A percentile compares a stretch with the other conserved stretches of the same genome.
Conservation (phyloP, 2,797 vertebrate species). For the Tenualosa ilisha region DNA sequence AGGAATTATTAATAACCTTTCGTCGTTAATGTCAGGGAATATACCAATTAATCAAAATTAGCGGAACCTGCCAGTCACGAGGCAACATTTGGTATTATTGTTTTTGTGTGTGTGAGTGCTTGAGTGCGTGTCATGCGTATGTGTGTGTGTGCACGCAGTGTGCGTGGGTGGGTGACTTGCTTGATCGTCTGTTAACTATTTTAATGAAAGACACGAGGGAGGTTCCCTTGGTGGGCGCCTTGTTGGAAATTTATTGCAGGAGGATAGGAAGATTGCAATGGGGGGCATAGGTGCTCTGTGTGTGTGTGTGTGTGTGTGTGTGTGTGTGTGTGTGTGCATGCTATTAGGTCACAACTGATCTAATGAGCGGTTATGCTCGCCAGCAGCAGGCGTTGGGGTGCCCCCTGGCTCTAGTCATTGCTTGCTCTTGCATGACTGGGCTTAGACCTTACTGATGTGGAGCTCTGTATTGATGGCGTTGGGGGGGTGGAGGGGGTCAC, state of each 20-base stretch:
- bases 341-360: constrained; percentile 51
- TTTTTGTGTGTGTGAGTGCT: constrained; percentile 1
- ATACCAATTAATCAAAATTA: constrained; percentile 39
- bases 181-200: constrained; percentile 49
- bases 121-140: background rate
- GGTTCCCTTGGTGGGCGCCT: constrained; percentile 41
- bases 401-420: constrained; percentile 35
- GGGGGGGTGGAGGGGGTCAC: background rate
- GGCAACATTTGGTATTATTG: constrained; percentile 8
- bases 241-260: constrained; percentile 54
- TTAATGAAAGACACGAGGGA: constrained; percentile 49
- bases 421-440: constrained; percentile 12
- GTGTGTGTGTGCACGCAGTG: background rate
- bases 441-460: background rate
- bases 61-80: constrained; percentile 30
- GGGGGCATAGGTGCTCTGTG: constrained; percentile 28
- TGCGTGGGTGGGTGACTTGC: constrained; percentile 31
- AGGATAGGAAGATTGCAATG: constrained; percentile 33
- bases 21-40: constrained; percentile 39
- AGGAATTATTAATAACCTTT: constrained; percentile 46
- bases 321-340: constrained; percentile 37
- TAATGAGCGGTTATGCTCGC: constrained; percentile 53
- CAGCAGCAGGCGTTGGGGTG: constrained; percentile 47
- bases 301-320: constrained; percentile 29
- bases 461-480: background rate